Conservation (phyloP, 2,888 invertebrate genomes). For the Drosophila mayaguana region DNA sequence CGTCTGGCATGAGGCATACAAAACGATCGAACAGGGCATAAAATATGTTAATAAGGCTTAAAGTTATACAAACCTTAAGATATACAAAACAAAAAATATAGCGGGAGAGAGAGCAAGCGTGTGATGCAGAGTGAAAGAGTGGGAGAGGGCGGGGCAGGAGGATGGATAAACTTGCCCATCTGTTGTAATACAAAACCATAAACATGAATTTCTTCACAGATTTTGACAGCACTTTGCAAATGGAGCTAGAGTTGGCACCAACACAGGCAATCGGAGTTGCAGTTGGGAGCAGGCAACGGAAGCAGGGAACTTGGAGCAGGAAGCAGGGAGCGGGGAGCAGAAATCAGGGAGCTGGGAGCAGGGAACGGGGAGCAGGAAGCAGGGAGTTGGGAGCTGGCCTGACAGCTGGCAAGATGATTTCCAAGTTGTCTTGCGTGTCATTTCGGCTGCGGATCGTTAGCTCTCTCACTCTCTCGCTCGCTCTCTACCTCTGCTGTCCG, state of each 20-base stretch:
- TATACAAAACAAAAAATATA: not conserved
- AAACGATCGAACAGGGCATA: slow-evolving; percentile 56
- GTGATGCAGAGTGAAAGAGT: no score
- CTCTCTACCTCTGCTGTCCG: slow-evolving; percentile 1
- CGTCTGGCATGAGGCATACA: slow-evolving; percentile 35
- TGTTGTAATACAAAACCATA: slow-evolving; percentile 61
- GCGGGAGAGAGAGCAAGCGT: no score
- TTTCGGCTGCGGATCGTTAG: slow-evolving; percentile 21
- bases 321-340: slow-evolving; percentile 9
- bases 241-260: slow-evolving; percentile 2
- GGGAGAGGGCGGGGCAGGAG: not conserved
- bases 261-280: not conserved
- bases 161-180: slow-evolving; percentile 23
- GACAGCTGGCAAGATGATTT: slow-evolving; percentile 52
- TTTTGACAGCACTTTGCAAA: slow-evolving; percentile 52
- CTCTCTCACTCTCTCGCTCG: not conserved
- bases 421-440: slow-evolving; percentile 39
- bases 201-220: slow-evolving; percentile 46
- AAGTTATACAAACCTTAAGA: slow-evolving; percentile 65
- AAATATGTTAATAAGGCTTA: slow-evolving; percentile 79
- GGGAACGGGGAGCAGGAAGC: slow-evolving; percentile 6
- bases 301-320: slow-evolving; percentile 5
- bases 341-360: not conserved
- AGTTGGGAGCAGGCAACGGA: not conserved
- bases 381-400: not conserved